Conservation (phyloP, 2,797 vertebrate genomes). For the Catostomus latipinnis region DNA sequence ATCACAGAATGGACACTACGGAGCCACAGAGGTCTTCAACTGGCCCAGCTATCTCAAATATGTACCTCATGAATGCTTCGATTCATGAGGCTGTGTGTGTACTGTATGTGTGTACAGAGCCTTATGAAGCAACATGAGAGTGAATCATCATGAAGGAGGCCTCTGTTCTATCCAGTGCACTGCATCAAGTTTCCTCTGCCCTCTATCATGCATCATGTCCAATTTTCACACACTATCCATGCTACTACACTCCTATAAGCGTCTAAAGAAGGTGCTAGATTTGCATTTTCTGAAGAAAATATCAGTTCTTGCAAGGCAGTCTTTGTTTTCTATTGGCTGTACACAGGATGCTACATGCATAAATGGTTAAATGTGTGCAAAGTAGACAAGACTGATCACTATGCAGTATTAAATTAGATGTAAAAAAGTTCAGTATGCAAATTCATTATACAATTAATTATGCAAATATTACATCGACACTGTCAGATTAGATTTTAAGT, state of each 20-base stretch:
- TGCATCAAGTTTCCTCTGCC: slow-evolving; percentile 22
- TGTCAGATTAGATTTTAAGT: no score
- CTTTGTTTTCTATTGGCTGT: no score
- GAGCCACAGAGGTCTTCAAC: slow-evolving; percentile 16
- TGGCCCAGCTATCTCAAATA: slow-evolving; percentile 55
- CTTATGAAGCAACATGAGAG: slow-evolving; percentile 29
- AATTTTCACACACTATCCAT: neutral
- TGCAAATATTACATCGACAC: no score
- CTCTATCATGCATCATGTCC: slow-evolving; percentile 11
- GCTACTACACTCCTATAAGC: neutral
- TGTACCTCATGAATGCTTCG: slow-evolving; percentile 51
- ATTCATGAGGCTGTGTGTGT: slow-evolving; percentile 51
- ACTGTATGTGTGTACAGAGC: neutral
- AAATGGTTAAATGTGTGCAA: no score
- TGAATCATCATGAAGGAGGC: slow-evolving; percentile 69
- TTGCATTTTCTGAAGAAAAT: no score
- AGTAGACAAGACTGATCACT: no score
- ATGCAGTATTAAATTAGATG: no score
- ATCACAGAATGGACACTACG: slow-evolving; percentile 26
- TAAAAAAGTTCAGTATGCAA: no score
- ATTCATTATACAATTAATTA: no score
- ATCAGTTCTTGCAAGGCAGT: no score
- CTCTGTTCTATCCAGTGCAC: slow-evolving; percentile 69
- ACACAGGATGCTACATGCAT: no score
- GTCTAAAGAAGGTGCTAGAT: no score